Conservation (phyloP, 2,888 invertebrate species). For the Macropis europaea region DNA sequence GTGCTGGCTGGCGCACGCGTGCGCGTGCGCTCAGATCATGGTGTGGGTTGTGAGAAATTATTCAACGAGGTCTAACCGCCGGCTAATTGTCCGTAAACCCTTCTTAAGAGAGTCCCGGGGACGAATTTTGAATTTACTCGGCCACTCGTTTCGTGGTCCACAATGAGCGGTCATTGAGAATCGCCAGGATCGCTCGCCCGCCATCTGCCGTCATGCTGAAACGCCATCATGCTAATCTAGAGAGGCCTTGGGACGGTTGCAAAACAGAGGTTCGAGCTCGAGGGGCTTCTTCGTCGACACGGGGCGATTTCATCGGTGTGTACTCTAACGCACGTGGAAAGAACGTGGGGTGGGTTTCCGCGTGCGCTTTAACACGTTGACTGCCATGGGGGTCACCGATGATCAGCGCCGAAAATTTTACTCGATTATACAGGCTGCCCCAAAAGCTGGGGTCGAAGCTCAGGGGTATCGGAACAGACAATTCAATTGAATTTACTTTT, state of each 20-base stretch:
- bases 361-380: no score
- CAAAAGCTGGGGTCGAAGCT: no score
- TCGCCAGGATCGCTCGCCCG: conserved; percentile 48
- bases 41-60: conserved; percentile 9
- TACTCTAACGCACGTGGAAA: no score
- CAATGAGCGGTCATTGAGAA: conserved; percentile 48
- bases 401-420: no score
- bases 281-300: conserved; percentile 32
- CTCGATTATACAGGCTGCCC: no score
- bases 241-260: neutral
- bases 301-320: conserved; percentile 30
- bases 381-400: no score
- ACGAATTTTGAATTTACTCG: conserved; percentile 36
- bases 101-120: conserved; percentile 9
- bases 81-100: conserved; percentile 37
- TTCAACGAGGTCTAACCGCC: conserved; percentile 13
- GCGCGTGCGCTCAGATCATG: no score
- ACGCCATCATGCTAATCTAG: conserved; percentile 19
- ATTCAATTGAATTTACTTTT: no score
- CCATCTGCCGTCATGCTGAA: conserved; percentile 51
- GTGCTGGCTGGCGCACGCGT: no score
- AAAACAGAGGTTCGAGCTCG: conserved; percentile 50
- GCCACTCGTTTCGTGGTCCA: conserved; percentile 29
- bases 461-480: no score
- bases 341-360: no score